Evolutionary conservation across 2,888 invertebrate species (phyloP).

Genomic region (Diadegma fenestrale): DNA sequence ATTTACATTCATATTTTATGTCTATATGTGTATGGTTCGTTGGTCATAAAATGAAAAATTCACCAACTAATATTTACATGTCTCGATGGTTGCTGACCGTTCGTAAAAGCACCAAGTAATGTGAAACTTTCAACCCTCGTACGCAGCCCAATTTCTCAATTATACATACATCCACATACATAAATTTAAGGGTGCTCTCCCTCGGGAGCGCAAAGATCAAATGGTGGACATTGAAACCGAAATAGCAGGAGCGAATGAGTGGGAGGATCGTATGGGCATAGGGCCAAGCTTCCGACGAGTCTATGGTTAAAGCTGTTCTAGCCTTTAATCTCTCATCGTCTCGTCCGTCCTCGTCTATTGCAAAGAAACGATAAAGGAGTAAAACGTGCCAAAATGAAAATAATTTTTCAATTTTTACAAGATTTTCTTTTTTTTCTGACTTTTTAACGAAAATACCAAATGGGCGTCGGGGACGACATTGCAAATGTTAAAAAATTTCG

Average conservation of each 20-base stretch:
- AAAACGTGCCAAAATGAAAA: not conserved
- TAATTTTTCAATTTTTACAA: not conserved
- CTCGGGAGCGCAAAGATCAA: constrained; percentile 68
- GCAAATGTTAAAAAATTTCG: too few species aligned
- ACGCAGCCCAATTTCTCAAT: constrained; percentile 21
- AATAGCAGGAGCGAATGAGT: constrained; percentile 50
- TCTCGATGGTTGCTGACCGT: constrained; percentile 66
- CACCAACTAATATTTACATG: constrained; percentile 71
- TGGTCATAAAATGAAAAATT: constrained; percentile 55
- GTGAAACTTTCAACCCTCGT: constrained; percentile 46
- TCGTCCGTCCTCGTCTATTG: constrained; percentile 50
- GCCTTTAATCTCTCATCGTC: constrained; percentile 50
- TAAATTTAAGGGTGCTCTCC: constrained; percentile 40
- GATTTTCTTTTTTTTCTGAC: not conserved
- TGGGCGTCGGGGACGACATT: too few species aligned
- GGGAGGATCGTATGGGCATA: constrained; percentile 46
- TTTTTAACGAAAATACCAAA: not conserved
- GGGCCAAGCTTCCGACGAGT: constrained; percentile 44
- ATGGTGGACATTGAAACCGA: constrained; percentile 70
- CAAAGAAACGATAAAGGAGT: constrained; percentile 24
- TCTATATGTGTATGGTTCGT: constrained; percentile 16
- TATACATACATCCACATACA: constrained; percentile 7
- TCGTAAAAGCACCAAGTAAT: constrained; percentile 68
- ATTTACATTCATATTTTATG: constrained; percentile 10
- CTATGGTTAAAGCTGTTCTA: constrained; percentile 33